Evolutionary conservation across 2,888 invertebrate species (phyloP).

Genomic region (Drosophila kanekoi): DNA sequence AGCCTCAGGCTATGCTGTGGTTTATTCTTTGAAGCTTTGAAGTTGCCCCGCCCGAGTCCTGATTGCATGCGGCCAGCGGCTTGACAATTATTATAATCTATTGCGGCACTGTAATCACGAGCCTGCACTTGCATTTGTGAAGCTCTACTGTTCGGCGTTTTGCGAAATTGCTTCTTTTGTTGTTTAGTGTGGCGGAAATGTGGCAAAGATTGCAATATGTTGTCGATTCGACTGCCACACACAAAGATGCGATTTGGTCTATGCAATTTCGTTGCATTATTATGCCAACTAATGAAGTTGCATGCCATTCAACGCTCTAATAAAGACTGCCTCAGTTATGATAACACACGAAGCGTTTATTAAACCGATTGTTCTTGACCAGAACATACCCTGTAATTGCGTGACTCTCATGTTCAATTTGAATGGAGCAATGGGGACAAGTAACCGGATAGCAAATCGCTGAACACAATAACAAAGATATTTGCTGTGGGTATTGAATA

Average conservation of each 20-base stretch:
- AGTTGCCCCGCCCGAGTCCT: constrained; percentile 30
- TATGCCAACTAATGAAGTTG: neutral
- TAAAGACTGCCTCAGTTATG: neutral
- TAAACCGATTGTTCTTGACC: too few relatives aligned
- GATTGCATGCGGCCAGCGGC: constrained; percentile 48
- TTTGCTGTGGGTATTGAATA: too few relatives aligned
- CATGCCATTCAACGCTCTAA: neutral
- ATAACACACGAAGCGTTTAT: neutral
- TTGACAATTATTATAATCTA: constrained; percentile 38
- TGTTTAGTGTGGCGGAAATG: neutral
- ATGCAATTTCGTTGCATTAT: constrained; percentile 12
- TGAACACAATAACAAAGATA: too few relatives aligned
- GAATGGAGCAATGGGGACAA: too few relatives aligned
- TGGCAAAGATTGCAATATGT: neutral
- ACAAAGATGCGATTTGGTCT: neutral
- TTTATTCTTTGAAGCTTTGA: constrained; percentile 58
- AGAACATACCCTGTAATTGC: too few relatives aligned
- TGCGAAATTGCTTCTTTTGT: constrained; percentile 12
- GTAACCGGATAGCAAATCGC: too few relatives aligned
- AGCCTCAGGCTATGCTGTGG: constrained; percentile 54
- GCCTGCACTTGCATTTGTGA: neutral
- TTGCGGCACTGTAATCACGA: constrained; percentile 11
- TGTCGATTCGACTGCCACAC: too few relatives aligned
- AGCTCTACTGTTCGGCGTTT: too few relatives aligned
- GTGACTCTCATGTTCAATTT: too few relatives aligned